These are phyloP conservation scores for Caenorhabditis sp. DNA, from an alignment of 2,888 invertebrate species.

Conservation along the genomic window DNA sequence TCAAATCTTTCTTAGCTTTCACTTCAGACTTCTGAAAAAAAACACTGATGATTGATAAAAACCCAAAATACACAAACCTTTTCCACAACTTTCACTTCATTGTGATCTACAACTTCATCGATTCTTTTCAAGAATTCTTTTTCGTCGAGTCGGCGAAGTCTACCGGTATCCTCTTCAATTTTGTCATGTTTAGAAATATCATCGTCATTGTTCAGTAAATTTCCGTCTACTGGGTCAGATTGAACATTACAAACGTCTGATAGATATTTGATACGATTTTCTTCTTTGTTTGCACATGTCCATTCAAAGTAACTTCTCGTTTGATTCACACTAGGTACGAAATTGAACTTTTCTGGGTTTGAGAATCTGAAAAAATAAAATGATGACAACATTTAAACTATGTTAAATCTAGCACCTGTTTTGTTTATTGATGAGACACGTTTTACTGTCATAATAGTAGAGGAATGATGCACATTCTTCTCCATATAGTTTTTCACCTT, in stretches of 20 bases:
- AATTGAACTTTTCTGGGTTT: slow-evolving; percentile 66
- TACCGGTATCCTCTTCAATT: slow-evolving; percentile 11
- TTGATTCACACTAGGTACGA: slow-evolving; percentile 51
- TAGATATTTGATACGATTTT: slow-evolving; percentile 29
- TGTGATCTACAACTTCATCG: slow-evolving; percentile 24
- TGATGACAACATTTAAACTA: no score
- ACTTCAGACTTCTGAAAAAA: not conserved
- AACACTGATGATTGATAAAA: no score
- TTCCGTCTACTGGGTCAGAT: slow-evolving; percentile 29
- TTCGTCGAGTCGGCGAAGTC: slow-evolving; percentile 29
- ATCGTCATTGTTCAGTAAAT: slow-evolving; percentile 33
- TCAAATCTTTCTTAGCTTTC: not conserved
- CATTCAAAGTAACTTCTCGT: slow-evolving; percentile 66
- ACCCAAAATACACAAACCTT: not conserved
- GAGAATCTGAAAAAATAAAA: slow-evolving; percentile 50
- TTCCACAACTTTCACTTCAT: slow-evolving; percentile 5
- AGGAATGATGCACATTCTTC: slow-evolving; percentile 64
- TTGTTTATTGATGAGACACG: slow-evolving; percentile 68
- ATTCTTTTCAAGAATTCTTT: slow-evolving; percentile 35
- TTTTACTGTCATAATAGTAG: slow-evolving; percentile 67
- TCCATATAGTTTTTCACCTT: slow-evolving; percentile 55
- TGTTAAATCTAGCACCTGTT: slow-evolving; percentile 63
- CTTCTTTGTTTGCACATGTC: slow-evolving; percentile 59
- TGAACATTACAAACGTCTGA: slow-evolving; percentile 23
- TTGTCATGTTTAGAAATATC: slow-evolving; percentile 28